phyloP scores from a whole-genome alignment of 1,140 invertebrate genomes.

The Marisa cornuarietis region DNA sequence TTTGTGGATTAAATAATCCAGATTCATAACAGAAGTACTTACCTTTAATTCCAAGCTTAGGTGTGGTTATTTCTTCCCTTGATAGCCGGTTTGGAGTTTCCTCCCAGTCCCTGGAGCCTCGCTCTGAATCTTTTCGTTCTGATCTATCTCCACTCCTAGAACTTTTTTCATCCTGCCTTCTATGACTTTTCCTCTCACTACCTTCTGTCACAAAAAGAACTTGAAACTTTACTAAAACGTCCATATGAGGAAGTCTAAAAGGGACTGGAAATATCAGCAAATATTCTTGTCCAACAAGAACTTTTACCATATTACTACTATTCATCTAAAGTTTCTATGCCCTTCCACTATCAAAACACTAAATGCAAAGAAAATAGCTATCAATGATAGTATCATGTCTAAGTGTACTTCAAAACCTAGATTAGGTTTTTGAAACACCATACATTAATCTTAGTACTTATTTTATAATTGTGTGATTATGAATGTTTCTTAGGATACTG shows the following conservation, averaged over 20 bases:
- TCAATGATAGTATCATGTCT: too few relatives aligned
- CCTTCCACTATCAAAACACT: too few relatives aligned
- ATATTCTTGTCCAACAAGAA: neutral
- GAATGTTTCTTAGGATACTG: neutral
- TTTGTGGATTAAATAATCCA: neutral
- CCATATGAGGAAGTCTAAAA: neutral
- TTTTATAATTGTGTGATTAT: neutral
- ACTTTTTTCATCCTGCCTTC: constrained; percentile 22
- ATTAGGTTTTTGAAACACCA: neutral
- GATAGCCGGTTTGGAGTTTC: constrained; percentile 70
- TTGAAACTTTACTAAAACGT: neutral
- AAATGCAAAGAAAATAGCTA: too few relatives aligned
- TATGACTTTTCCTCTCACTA: constrained; percentile 20
- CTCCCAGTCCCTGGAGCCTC: constrained; percentile 69
- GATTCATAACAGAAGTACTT: constrained; percentile 23
- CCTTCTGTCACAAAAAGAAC: constrained; percentile 8
- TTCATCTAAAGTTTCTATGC: neutral
- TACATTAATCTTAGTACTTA: neutral
- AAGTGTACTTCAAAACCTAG: too few relatives aligned
- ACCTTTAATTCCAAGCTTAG: constrained; percentile 76
- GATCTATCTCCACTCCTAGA: constrained; percentile 22
- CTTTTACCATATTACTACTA: neutral
- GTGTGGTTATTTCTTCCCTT: constrained; percentile 74
- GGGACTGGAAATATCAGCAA: neutral
- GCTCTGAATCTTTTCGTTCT: constrained; percentile 33